Evolutionary conservation across 2,888 invertebrate genomes (phyloP).

Genomic region (Acanthopleura granulata): DNA sequence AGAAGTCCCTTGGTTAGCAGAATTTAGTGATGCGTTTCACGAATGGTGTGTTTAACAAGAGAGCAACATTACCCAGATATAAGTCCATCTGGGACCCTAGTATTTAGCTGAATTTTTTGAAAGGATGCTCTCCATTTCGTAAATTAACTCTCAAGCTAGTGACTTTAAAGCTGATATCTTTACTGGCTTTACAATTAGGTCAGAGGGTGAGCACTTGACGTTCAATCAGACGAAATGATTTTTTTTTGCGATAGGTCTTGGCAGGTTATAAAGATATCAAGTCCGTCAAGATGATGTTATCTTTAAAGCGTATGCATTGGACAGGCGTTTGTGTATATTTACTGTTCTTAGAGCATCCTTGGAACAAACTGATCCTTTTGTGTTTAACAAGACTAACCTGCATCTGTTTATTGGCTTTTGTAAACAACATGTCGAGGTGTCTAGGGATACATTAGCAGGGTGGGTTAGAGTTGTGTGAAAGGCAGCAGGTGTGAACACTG

Average conservation of each 20-base stretch:
- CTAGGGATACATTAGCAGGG: slow-evolving; percentile 22
- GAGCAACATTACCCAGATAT: slow-evolving; percentile 30
- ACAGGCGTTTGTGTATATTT: slow-evolving; percentile 15
- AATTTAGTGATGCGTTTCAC: slow-evolving; percentile 25
- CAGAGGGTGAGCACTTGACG: slow-evolving; percentile 21
- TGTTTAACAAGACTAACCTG: not conserved
- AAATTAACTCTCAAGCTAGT: slow-evolving; percentile 25
- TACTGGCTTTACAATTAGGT: slow-evolving; percentile 27
- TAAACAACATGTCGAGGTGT: slow-evolving; percentile 22
- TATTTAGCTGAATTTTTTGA: slow-evolving; percentile 26
- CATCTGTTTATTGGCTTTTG: slow-evolving; percentile 25
- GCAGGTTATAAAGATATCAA: not conserved
- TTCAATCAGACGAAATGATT: not conserved
- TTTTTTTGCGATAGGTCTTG: slow-evolving; percentile 1
- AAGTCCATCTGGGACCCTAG: slow-evolving; percentile 32
- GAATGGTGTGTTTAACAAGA: slow-evolving; percentile 28
- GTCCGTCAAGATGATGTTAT: slow-evolving; percentile 6
- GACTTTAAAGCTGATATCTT: slow-evolving; percentile 27
- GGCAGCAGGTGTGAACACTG: slow-evolving; percentile 21
- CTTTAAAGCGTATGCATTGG: slow-evolving; percentile 19
- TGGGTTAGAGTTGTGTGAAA: slow-evolving; percentile 25
- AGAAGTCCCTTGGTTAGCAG: not conserved
- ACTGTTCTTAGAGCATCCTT: slow-evolving; percentile 25
- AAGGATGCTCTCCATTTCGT: slow-evolving; percentile 23
- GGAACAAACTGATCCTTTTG: slow-evolving; percentile 18